Base-by-base conservation (phyloP, 2,888 invertebrate species). In the Sarcophaga caerulescens region DNA sequence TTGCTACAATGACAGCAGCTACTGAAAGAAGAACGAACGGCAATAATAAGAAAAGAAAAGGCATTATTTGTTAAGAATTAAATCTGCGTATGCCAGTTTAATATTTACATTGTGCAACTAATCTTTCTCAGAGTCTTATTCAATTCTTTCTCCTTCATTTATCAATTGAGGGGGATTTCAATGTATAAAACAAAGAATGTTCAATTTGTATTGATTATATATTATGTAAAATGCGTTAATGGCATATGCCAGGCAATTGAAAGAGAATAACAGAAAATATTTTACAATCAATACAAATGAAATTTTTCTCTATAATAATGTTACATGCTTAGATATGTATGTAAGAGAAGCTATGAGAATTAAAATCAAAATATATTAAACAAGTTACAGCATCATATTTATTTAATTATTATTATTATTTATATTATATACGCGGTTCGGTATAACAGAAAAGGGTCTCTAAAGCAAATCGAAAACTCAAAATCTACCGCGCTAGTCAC, bases 1-100 rank as follows among this genome's bases (percentile, higher is more conserved):
- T 75, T 84, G 69, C 52, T 71, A 25, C 70, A 84, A 66, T 78
- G 70, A 80, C 65, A 63, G 74, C 63, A 79, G 70, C 78, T 79
- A 75, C 70, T 6, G 17, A 45, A 66, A 19, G 6, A 60, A 60
- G 14, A n/a, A 66, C 35, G 6, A 44, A 66, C 19, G 12, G 35
- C 45, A 44, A 66, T 35, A 66, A 66, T 19, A n/a, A 52, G 5
- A 12, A 52, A 52, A 14, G 14, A 12, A 52, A 52, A 52, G 4
- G 66, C 12, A 62, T 82, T 82, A 82, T 82, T n/a, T 71, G 52
- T 60, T 21, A 69, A 63, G 57, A 68, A 78, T 84, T 84, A 70
- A 75, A 75, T 84, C 70, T 79, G 74, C 63, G 75, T 66, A 74
- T 70, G 60, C 47, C 10, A 65, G 63, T 79, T 75, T 79, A 79